Evolutionary conservation across 2,113 vertebrate species (phyloP), one percentile per base, ranked within the genome.

Genomic region (Rhadina sibilatrix): DNA sequence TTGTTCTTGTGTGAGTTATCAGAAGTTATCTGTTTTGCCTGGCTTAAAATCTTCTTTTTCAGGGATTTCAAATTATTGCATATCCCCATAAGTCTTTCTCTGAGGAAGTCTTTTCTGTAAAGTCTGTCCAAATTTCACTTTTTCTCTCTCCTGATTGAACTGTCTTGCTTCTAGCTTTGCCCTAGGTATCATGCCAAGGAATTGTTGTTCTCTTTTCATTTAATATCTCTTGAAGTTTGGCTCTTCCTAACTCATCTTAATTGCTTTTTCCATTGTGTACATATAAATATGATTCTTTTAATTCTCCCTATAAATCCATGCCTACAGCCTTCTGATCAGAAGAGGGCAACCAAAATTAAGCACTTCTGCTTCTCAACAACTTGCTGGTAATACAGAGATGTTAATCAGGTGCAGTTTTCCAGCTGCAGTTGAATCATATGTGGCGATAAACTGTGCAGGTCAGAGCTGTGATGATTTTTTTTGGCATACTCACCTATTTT

Each of bases 141-240:
- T 72, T 90, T 65, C 40, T 90, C 70, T 76, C 75, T 68, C 70
- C 85, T 94, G 87, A 93, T 61, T 91, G 42, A 92, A 86, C 86
- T 85, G 54, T 81, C 42, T 92, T 86, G 59, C 71, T 93, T 56
- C 35, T 93, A 87, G 46, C 53, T 81, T 74, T 71, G 76, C 68
- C 49, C 38, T 83, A 71, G 83, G 50, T 91, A 88, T 68, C 84
- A 84, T 3, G 2, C 56, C 91, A 95, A 91, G 89, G 90, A 93
- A 93, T 94, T 96, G 81, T 74, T 91, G 23, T 56, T 91, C 82
- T 84, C 65, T 70, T 89, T 76, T 68, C 61, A 13, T 59, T 79
- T 96, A 92, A 42, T 81, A 66, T 85, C 75, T 86, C 94, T 92
- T 93, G 49, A 94, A 91, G 64, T 94, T 35, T 83, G 87, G 56